Conservation (phyloP, 2,113 vertebrate species). For the Acanthisitta chloris region DNA sequence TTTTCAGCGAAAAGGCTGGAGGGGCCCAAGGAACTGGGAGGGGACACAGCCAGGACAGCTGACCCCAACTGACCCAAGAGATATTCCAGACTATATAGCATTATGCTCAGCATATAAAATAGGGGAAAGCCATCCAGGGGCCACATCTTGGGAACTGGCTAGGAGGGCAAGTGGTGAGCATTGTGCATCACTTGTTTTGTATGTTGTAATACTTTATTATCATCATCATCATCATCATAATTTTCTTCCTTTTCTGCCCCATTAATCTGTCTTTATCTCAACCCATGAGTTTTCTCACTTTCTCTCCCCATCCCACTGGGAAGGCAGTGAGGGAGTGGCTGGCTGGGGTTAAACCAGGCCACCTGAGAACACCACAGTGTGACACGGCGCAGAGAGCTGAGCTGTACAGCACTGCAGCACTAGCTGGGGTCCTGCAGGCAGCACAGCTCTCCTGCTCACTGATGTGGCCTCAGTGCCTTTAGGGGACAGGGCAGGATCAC, state of each 20-base stretch:
- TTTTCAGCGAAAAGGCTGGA: neutral
- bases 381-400: neutral
- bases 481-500: neutral
- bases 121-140: neutral
- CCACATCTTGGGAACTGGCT: neutral
- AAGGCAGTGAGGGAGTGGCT: neutral
- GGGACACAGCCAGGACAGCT: neutral
- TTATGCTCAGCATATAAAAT: neutral
- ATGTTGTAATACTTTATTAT: neutral
- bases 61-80: neutral
- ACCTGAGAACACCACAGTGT: accelerated
- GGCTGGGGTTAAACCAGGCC: neutral
- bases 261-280: neutral
- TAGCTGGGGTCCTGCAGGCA: neutral
- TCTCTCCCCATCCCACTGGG: neutral
- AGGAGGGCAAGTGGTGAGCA: neutral
- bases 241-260: neutral
- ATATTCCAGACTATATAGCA: neutral
- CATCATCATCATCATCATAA: neutral
- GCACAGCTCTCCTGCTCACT: neutral
- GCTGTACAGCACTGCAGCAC: neutral
- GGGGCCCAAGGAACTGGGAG: neutral
- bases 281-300: accelerated
- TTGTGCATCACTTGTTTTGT: neutral
- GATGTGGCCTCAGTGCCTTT: neutral